Percentiles rank a stretch among this genome's conserved stretches.
phyloP scores from a whole-genome alignment of 2,888 invertebrate genomes.

The Yponomeuta sedellus region DNA sequence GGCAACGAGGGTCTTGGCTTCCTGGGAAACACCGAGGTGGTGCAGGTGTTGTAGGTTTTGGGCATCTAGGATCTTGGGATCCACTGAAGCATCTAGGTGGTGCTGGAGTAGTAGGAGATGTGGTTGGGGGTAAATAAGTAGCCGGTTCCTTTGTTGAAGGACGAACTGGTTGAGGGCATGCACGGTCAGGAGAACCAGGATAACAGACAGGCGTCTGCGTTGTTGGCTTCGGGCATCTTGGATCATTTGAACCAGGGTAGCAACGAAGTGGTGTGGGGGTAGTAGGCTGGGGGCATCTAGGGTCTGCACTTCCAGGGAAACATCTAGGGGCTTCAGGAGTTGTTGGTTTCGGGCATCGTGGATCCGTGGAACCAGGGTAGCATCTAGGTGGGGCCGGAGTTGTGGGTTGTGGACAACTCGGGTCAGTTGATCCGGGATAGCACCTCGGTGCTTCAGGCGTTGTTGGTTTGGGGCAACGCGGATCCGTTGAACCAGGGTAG shows the following conservation, averaged over 20 bases:
- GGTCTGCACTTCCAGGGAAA: conserved; percentile 45
- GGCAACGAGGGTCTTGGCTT: conserved; percentile 31
- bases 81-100: conserved; percentile 28
- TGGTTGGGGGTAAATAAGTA: conserved; percentile 26
- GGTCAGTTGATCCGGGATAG: conserved; percentile 36
- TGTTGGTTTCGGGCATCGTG: conserved; percentile 30
- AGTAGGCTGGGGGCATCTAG: conserved; percentile 37
- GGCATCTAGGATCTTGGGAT: conserved; percentile 26
- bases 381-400: conserved; percentile 27
- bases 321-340: conserved; percentile 29
- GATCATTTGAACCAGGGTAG: conserved; percentile 29
- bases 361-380: conserved; percentile 30
- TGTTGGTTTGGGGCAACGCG: conserved; percentile 32
- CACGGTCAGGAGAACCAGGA: conserved; percentile 22
- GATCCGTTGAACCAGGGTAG: conserved; percentile 32
- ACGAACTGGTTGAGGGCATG: conserved; percentile 25
- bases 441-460: conserved; percentile 25
- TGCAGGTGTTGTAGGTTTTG: conserved; percentile 25
- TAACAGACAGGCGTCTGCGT: conserved; percentile 26
- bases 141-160: conserved; percentile 18
- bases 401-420: conserved; percentile 35
- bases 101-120: conserved; percentile 21
- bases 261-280: conserved; percentile 24
- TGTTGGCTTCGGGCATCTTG: conserved; percentile 25
- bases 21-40: conserved; percentile 36